Evolutionary conservation across 2,113 vertebrate genomes (phyloP), one percentile per base, ranked within the genome.

Genomic region (Galbula dea): DNA sequence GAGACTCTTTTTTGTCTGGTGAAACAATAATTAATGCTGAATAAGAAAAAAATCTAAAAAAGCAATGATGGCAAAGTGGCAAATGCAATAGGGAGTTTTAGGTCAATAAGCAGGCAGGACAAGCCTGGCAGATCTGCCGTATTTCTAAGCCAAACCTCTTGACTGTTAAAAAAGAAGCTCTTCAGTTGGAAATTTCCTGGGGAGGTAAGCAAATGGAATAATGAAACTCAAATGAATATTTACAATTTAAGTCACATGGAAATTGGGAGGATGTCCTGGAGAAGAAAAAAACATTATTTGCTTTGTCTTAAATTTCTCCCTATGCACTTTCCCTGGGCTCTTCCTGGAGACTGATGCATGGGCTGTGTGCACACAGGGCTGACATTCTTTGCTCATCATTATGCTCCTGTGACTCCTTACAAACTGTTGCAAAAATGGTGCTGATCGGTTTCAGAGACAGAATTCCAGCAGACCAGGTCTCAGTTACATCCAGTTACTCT

Each of bases 21-120:
- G 77, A 80, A 95, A 92, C 10, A 83, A 69, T 89, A 93, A 92
- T 72, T 80, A 93, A 61, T 86, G 41, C 29, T 71, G 23, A 17
- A 61, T 69, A 62, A 86, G 14, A 27, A 20, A 39, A 59, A 45
- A 41, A 20, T 6, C 46, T 86, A 29, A 78, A 73, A 52, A 57
- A 79, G 12, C 16, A 26, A 20, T 45, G 46, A 61, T 63, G 55
- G 71, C 30, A 82, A 91, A 85, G 27, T 52, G 74, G 83, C 46
- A 92, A 93, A 93, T 58, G 55, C 63, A 74, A 87, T 15, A 4
- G 36, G 75, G 67, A 77, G 43, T 26, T 92, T 80, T 63, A 85
- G 55, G 71, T 73, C 88, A 91, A 29, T 58, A 66, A 91, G 51
- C 21, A 86, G 59, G 13, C 45, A 93, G 41, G 69, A 86, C 37